phyloP scores from a whole-genome alignment of 2,113 vertebrate genomes.

The Pipa parva region DNA sequence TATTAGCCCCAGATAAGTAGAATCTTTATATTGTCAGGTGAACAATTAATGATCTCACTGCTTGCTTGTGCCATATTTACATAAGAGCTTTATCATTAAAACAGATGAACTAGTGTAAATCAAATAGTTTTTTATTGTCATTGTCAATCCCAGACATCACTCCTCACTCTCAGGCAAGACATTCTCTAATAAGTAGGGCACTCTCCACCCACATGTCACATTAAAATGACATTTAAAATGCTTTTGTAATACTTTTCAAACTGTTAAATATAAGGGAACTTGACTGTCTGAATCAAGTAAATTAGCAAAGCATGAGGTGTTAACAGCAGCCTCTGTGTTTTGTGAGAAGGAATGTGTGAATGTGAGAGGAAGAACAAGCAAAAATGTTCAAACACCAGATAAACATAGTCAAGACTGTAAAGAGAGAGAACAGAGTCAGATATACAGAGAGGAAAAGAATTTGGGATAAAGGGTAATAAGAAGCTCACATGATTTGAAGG shows the following conservation, averaged over 20 bases:
- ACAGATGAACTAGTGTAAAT: no score
- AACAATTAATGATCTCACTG: no score
- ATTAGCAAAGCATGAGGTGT: conserved; percentile 19
- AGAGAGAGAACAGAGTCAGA: accelerated
- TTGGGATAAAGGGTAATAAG: not conserved
- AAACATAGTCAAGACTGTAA: not conserved
- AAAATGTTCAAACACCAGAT: conserved; percentile 20
- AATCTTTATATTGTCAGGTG: no score
- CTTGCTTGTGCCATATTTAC: no score
- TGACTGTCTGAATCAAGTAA: not conserved
- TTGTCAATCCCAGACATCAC: no score
- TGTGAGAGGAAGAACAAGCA: conserved; percentile 23
- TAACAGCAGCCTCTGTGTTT: conserved; percentile 29
- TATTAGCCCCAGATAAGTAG: no score
- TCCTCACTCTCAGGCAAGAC: no score
- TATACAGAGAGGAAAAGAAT: not conserved
- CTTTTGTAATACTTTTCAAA: not conserved
- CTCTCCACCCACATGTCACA: no score
- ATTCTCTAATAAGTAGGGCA: no score
- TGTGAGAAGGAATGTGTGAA: conserved; percentile 32
- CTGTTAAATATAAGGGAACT: not conserved
- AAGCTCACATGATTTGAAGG: not conserved
- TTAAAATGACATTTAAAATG: no score
- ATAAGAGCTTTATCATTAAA: no score
- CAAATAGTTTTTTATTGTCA: no score